These are phyloP conservation scores for Microlaimidae sp. DNA, from an alignment of 2,888 invertebrate genomes.

Conservation along the genomic window DNA sequence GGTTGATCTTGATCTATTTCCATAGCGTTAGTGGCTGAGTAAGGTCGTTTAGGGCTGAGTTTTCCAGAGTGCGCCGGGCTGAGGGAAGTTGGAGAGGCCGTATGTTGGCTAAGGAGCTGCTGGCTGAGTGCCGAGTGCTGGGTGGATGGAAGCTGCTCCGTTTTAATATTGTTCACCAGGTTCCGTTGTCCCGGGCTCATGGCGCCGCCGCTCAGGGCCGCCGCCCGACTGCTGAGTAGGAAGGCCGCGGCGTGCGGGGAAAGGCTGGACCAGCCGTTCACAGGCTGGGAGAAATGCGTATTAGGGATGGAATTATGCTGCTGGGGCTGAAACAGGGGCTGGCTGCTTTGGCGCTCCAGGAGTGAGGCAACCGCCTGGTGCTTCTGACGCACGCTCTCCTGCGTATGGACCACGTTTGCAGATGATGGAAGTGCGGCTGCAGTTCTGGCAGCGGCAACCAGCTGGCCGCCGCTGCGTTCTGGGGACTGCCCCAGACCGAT, in stretches of 20 bases:
- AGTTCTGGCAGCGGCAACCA: too few relatives aligned
- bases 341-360: conserved; percentile 13
- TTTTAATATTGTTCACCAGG: too few relatives aligned
- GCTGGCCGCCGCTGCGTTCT: background rate
- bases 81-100: background rate
- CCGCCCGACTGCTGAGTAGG: conserved; percentile 22
- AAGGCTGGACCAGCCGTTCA: background rate
- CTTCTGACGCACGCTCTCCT: conserved; percentile 7
- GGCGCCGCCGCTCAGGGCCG: background rate
- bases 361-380: conserved; percentile 18
- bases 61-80: background rate
- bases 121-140: too few relatives aligned
- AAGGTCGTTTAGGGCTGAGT: conserved; percentile 1
- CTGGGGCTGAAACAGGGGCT: too few relatives aligned
- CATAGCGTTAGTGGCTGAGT: too few relatives aligned
- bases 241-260: conserved; percentile 21
- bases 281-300: background rate
- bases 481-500: too few relatives aligned
- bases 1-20: conserved; percentile 55
- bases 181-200: too few relatives aligned
- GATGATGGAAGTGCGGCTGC: conserved; percentile 3
- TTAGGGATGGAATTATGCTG: too few relatives aligned
- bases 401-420: conserved; percentile 2
- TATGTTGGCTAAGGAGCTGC: background rate
- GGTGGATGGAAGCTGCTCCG: too few relatives aligned